Evolutionary conservation across 2,888 invertebrate genomes (phyloP).

Genomic region (Tanytarsus gracilentus): DNA sequence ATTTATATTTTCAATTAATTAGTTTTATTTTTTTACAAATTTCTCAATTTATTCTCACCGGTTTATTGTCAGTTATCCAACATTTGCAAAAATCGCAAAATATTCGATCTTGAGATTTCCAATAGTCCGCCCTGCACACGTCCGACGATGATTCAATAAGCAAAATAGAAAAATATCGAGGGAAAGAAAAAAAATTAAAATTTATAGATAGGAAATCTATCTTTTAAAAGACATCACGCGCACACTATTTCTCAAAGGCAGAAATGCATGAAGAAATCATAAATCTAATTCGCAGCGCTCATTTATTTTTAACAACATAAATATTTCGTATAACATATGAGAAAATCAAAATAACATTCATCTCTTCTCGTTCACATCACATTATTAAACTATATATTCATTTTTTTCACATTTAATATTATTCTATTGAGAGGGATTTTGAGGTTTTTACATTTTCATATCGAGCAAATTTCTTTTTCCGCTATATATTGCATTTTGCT

Average conservation of each 20-base stretch:
- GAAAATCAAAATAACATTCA: conserved; percentile 1
- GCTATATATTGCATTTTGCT: not conserved
- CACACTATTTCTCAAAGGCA: not conserved
- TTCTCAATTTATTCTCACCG: conserved; percentile 47
- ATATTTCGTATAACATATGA: conserved; percentile 10
- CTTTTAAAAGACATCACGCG: not conserved
- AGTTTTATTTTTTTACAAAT: not conserved
- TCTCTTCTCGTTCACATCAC: conserved; percentile 12
- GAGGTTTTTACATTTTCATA: not conserved
- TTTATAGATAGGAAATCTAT: not conserved
- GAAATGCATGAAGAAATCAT: conserved; percentile 17
- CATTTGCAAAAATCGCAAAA: conserved; percentile 97
- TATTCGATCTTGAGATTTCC: conserved; percentile 93
- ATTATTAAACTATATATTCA: not conserved
- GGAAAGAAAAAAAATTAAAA: too few relatives aligned
- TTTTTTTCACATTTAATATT: not conserved
- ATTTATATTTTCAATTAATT: not conserved
- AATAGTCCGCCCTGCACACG: conserved; percentile 76
- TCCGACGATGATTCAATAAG: too few relatives aligned
- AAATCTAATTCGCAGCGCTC: conserved; percentile 21
- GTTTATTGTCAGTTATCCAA: conserved; percentile 96
- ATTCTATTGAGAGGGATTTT: not conserved
- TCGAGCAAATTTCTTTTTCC: not conserved
- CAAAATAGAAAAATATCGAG: too few relatives aligned
- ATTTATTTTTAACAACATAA: conserved; percentile 24